These are phyloP conservation scores for Melipona bicolor DNA, from an alignment of 2,888 invertebrate genomes.

Conservation along the genomic window DNA sequence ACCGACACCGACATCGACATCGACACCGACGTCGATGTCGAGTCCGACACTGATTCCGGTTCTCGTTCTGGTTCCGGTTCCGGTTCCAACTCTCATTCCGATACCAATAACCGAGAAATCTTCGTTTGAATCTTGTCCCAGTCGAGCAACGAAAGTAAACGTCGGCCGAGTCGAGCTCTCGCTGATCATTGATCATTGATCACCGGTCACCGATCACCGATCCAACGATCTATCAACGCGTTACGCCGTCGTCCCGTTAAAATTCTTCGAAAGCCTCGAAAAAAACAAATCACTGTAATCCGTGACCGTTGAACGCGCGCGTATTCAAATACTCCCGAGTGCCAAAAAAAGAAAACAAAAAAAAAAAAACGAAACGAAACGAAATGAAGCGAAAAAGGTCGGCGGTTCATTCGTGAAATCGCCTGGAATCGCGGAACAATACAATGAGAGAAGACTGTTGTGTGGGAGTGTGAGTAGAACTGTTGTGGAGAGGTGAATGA, in stretches of 20 bases:
- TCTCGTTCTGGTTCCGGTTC: background rate
- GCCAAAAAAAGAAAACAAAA: conserved; percentile 67
- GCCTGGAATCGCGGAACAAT: conserved; percentile 14
- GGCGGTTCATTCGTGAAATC: conserved; percentile 37
- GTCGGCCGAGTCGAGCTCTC: conserved; percentile 1
- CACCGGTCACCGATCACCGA: background rate
- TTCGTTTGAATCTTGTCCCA: conserved; percentile 60
- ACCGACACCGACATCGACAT: background rate
- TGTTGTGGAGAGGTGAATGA: background rate
- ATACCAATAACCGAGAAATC: conserved; percentile 61
- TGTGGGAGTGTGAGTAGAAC: conserved; percentile 5
- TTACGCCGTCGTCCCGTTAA: background rate
- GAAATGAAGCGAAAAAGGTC: conserved; percentile 55
- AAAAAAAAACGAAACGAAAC: conserved; percentile 55
- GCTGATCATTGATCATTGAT: conserved; percentile 10
- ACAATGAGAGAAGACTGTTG: background rate
- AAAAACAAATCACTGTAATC: conserved; percentile 66
- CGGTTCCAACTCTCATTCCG: conserved; percentile 35
- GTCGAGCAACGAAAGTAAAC: background rate
- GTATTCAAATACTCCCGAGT: conserved; percentile 79
- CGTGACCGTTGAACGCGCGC: conserved; percentile 60
- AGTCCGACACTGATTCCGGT: background rate
- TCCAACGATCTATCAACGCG: conserved; percentile 5
- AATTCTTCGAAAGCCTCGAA: conserved; percentile 36
- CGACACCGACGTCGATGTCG: background rate